Conservation (phyloP, 1,140 invertebrate species). For the Plectus sambesii region DNA sequence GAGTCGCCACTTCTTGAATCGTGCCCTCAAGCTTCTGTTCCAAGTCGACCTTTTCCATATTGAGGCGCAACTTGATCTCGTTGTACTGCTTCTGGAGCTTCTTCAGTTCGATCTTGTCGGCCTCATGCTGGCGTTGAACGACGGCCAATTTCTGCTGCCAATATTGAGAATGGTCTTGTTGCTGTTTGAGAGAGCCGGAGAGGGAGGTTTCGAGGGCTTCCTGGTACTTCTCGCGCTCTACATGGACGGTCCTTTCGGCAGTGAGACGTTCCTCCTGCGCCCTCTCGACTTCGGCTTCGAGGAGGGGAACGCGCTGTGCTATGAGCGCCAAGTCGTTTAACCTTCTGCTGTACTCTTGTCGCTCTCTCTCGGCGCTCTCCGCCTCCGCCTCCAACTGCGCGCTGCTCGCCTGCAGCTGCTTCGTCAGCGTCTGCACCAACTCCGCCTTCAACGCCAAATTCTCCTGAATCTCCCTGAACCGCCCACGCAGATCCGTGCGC, state of each 20-base stretch:
- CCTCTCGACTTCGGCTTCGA: no score
- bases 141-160: no score
- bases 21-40: constrained; percentile 28
- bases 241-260: no score
- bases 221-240: no score
- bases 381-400: constrained; percentile 17
- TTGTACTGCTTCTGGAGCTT: constrained; percentile 25
- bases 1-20: constrained; percentile 32
- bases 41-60: constrained; percentile 30
- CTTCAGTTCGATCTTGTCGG: constrained; percentile 22
- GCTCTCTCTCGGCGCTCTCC: constrained; percentile 15
- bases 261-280: constrained; percentile 14
- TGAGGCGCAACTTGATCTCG: constrained; percentile 20
- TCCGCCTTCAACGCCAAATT: constrained; percentile 35
- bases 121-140: constrained; percentile 3
- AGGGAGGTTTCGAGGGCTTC: no score
- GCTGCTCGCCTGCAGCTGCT: constrained; percentile 34
- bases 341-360: constrained; percentile 18
- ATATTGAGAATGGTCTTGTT: no score
- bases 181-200: no score
- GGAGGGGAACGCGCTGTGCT: no score
- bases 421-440: constrained; percentile 32
- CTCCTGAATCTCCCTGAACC: constrained; percentile 38
- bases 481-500: constrained; percentile 25
- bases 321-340: constrained; percentile 6